Base-by-base conservation (phyloP, 2,113 vertebrate genomes). In the Centropristis striata region DNA sequence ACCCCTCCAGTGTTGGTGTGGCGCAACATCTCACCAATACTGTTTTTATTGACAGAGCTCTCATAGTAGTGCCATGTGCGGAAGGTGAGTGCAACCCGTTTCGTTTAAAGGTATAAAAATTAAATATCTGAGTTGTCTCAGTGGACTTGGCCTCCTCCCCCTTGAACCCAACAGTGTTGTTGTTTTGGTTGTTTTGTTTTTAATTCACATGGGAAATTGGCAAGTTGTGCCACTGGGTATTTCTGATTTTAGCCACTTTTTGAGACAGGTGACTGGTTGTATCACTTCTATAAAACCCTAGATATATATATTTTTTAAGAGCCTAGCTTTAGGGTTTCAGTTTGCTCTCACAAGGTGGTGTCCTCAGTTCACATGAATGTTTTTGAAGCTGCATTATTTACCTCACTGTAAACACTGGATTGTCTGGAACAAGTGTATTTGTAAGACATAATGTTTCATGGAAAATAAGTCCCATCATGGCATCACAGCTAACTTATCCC, bases 31-130 rank as follows among this genome's bases (percentile, higher is more conserved):
- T 99, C 94, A 99, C 98, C 94, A 99, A 99, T 90, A 98, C 97
- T 90, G 98, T 99, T 92, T 99, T 99, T 97, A 97, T 99, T 96
- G 98, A 99, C 96, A 96, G 98, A 98, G 98, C 98, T 96, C 92
- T 99, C 90, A 99, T 99, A 95, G 98, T 99, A 90, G 98, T 99
- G 2, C 98, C 98, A 83, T 99, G 97, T 21, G 97, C 97, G 42
- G 98, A 99, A 98, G 98, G 98, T 99, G 97, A 94, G 98, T 98
- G 95, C 90, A 80, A 60, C 21, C 72, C 2, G 21, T 59, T 50
- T 73, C 27, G 2, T 85, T 59, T 15, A 68, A 74, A 74, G 0
- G 44, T n/a, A 49, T 11, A 25, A 27, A 23, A 63, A 63, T 42
- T 0, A 51, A 71, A 53, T 65, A 27, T 75, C 23, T 78, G 18